Conservation (phyloP, 2,113 vertebrate species). For the Pachyramphus minor region DNA sequence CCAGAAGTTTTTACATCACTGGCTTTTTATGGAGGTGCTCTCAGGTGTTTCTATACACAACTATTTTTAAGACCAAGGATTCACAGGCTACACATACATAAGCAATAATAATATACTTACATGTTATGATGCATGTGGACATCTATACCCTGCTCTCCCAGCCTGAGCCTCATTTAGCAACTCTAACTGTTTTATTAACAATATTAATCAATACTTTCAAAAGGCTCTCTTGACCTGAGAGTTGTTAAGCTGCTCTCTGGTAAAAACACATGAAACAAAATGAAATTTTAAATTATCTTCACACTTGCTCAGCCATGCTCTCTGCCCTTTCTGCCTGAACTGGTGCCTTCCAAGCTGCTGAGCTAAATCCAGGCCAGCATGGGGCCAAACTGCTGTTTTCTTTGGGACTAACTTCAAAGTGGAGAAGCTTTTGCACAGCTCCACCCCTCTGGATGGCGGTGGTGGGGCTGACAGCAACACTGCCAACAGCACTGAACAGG, state of each 20-base stretch:
- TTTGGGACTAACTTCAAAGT: not conserved
- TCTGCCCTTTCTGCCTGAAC: constrained; percentile 47
- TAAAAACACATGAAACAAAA: constrained; percentile 56
- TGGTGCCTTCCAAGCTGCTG: not conserved
- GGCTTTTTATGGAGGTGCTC: not conserved
- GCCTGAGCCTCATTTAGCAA: not conserved
- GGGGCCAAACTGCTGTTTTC: not conserved
- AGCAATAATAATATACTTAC: not conserved
- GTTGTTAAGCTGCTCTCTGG: constrained; percentile 19
- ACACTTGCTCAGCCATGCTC: not conserved
- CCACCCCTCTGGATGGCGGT: not conserved
- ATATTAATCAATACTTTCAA: constrained; percentile 61
- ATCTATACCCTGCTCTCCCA: not conserved
- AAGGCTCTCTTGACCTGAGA: constrained; percentile 19
- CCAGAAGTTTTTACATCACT: constrained; percentile 11
- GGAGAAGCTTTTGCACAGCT: not conserved
- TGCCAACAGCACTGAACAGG: not conserved
- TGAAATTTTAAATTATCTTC: constrained; percentile 62
- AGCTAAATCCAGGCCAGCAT: not conserved
- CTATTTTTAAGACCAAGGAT: not conserved
- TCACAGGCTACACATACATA: not conserved
- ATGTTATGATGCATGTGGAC: not conserved
- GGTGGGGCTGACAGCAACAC: not conserved
- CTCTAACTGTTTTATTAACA: constrained; percentile 48
- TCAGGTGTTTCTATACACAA: not conserved